Percentiles rank a stretch among this genome's conserved stretches.
Evolutionary conservation across 2,888 invertebrate species (phyloP).

Genomic region (Synergus japonicus): DNA sequence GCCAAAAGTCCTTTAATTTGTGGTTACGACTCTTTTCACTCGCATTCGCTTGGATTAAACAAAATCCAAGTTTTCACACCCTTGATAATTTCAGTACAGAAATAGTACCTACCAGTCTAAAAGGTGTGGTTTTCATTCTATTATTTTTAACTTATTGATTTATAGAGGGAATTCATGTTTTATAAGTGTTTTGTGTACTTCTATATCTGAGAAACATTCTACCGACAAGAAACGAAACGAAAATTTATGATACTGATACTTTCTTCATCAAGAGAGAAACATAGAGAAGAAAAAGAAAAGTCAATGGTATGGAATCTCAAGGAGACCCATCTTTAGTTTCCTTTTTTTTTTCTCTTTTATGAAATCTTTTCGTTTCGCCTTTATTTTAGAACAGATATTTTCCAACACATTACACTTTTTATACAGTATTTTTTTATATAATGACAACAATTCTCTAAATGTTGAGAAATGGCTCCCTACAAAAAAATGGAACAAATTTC

Average conservation of each 20-base stretch:
- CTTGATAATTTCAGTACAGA: not conserved
- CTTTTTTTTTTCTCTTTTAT: not conserved
- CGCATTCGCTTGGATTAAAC: not conserved
- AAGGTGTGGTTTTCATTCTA: not conserved
- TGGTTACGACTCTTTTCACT: slow-evolving; percentile 5
- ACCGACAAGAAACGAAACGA: too few relatives aligned
- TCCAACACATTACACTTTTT: not conserved
- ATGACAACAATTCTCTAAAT: not conserved
- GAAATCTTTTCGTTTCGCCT: not conserved
- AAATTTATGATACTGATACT: not conserved
- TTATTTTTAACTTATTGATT: not conserved
- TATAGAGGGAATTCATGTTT: not conserved
- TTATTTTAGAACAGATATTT: not conserved
- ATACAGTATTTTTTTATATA: not conserved
- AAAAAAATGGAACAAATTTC: not conserved
- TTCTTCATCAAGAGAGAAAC: not conserved
- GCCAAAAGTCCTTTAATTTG: slow-evolving; percentile 7
- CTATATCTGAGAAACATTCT: too few relatives aligned
- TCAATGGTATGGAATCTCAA: not conserved
- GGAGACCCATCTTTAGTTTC: not conserved
- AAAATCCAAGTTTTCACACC: not conserved
- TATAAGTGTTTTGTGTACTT: not conserved
- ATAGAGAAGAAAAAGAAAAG: not conserved
- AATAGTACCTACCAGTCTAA: not conserved
- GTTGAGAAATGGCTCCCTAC: not conserved